Base-by-base conservation (phyloP, 2,797 vertebrate genomes). In the Phataginus tricuspis region DNA sequence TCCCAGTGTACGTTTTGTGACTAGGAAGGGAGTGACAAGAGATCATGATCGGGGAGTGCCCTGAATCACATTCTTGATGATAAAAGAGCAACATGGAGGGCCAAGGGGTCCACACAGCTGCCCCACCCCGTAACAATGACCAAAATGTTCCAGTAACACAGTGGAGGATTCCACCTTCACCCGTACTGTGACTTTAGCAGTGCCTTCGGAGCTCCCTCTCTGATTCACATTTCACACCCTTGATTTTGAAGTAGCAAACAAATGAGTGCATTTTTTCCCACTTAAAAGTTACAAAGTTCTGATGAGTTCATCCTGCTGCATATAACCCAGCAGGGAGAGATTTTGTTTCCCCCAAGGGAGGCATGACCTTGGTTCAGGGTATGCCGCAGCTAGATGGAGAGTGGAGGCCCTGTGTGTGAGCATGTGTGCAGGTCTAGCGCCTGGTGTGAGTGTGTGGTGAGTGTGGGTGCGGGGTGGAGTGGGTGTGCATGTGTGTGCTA, bases 71-170 rank as follows among this genome's bases (percentile, higher is more conserved):
- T 27, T 21, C 61, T 63, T 53, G n/a, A 14, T 25, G 31, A 42
- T 8, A 29, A 68, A 27, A 19, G n/a, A 84, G 34, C 34, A 53
- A n/a, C 23, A n/a, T 4, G 8, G 37, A 27, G 51, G 42, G 7
- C 69, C 2, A 0, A 1, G 2, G 10, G 15, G 15, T 2, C 1
- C 25, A 23, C 13, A 1, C 34, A 25, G 8, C 15, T 59, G 23
- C 42, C 34, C 16, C 34, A 39, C 18, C 34, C 29, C n/a, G 0
- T 45, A 19, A 45, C 45, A 45, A 23, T 5, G 13, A 83, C 12
- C 25, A 55, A 78, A 80, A 72, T 3, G 55, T 69, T 61, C 31
- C 29, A 37, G 59, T 68, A 86, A 49, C 31, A 31, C n/a, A 68
- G 37, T 10, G 19, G 55, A 53, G 16, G 5, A 39, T 13, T 49